Evolutionary conservation across 64 coral and sea anemone species (phyloP).

Genomic region (Orbicella faveolata): DNA sequence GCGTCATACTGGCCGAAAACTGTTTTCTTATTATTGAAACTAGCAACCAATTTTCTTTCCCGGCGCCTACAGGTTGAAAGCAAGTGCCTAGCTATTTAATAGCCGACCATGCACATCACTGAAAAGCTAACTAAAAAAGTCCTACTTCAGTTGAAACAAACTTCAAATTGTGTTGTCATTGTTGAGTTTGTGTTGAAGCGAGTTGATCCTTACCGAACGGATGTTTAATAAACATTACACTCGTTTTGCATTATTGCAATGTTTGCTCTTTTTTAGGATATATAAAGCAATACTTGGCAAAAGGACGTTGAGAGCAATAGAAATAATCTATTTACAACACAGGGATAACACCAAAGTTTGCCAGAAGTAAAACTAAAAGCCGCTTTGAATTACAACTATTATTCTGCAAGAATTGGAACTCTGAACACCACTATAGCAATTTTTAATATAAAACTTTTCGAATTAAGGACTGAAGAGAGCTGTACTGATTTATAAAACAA

Average conservation of each 20-base stretch:
- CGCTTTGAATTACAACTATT: too few species aligned
- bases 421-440: too few species aligned
- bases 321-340: neutral
- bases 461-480: too few species aligned
- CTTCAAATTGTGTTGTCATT: neutral
- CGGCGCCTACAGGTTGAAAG: too few species aligned
- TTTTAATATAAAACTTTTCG: too few species aligned
- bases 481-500: too few species aligned
- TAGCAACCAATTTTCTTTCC: too few species aligned
- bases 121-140: neutral
- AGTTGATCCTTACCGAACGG: neutral
- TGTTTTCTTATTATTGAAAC: too few species aligned
- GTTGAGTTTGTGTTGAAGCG: neutral
- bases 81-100: neutral
- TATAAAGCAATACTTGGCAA: neutral
- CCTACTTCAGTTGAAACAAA: neutral
- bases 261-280: neutral
- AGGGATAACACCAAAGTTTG: too few species aligned
- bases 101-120: neutral
- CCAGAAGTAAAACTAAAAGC: too few species aligned
- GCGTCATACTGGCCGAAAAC: neutral
- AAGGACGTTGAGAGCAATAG: neutral
- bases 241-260: neutral
- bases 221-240: slow-evolving; percentile 1
- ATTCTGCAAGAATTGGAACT: too few species aligned